phyloP scores from a whole-genome alignment of 2,888 invertebrate genomes.

The Lycocerus yunnanus region DNA sequence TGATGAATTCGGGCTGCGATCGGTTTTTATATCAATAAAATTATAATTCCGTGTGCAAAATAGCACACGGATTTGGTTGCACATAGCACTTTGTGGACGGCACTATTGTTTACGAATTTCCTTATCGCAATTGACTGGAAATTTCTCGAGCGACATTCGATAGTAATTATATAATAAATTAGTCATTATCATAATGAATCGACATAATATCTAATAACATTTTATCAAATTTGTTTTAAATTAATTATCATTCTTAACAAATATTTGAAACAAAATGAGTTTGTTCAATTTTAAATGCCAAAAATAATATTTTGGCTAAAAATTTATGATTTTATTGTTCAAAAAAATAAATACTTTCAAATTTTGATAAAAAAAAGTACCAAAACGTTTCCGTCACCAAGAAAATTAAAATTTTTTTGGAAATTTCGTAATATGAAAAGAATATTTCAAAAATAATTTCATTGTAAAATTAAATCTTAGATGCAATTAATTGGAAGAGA shows the following conservation, averaged over 20 bases:
- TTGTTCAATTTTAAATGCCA: not conserved
- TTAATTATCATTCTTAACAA: not conserved
- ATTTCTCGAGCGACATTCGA: not conserved
- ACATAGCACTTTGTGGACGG: not conserved
- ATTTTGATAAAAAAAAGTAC: no score
- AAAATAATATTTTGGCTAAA: not conserved
- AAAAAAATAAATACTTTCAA: no score
- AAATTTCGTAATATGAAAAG: no score
- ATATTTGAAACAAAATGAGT: not conserved
- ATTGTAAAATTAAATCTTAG: no score
- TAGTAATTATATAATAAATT: not conserved
- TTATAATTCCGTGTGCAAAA: constrained; percentile 5
- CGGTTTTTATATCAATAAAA: not conserved
- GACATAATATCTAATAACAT: not conserved
- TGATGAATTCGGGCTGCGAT: not conserved
- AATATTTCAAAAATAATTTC: no score
- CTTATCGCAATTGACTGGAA: not conserved
- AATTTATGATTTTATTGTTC: no score
- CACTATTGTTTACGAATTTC: not conserved
- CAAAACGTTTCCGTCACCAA: no score
- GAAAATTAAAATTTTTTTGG: no score
- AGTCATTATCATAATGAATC: not conserved
- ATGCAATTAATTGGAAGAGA: no score
- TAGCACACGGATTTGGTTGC: not conserved
- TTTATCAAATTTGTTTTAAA: not conserved